Base-by-base conservation (phyloP, 2,797 vertebrate genomes). In the Mareca strepera region DNA sequence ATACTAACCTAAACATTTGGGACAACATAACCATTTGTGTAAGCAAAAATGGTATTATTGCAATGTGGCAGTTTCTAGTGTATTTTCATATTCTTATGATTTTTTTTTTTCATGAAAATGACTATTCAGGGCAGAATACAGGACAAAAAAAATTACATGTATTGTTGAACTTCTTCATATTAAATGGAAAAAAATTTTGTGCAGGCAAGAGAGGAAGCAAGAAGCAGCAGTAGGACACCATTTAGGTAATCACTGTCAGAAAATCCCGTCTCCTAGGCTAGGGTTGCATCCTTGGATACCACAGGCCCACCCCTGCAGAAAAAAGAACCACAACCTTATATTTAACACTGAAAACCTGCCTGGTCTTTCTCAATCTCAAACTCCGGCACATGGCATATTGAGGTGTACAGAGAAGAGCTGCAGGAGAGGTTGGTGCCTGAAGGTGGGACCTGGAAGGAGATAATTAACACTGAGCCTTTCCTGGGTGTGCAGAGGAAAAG, bases 311-410 rank as follows among this genome's bases (percentile, higher is more conserved):
- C 6, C 55, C 39, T 67, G 35, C 14, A 63, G 33, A 62, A 13
- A 23, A 48, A 48, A 48, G 11, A 46, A 46, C 43, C 44, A 48
- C 21, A 31, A 39, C 8, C 2, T 31, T 28, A 17, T 1, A 53
- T 2, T 43, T 18, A 58, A 31, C 39, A 48, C 18, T 33, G 39
- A 60, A 50, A 60, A 70, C 5, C 35, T 68, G 28, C 7, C 13
- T 8, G 3, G 6, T 76, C 11, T 69, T 58, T 35, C 22, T 50
- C 28, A 16, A 14, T 88, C 48, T 78, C 44, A 55, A 18, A 12
- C 5, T 39, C 22, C n/a, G 44, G 26, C 44, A 56, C 1, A 0
- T 29, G 22, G 6, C 0, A 0, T 12, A 35, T 4, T 53, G 31
- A 78, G 39, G 39, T 18, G 9, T 20, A 55, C 22, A 26, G 52